A percentile compares a stretch with the other conserved stretches of the same genome.
phyloP scores from a whole-genome alignment of 2,113 vertebrate genomes.

The Neopipo cinnamomea region DNA sequence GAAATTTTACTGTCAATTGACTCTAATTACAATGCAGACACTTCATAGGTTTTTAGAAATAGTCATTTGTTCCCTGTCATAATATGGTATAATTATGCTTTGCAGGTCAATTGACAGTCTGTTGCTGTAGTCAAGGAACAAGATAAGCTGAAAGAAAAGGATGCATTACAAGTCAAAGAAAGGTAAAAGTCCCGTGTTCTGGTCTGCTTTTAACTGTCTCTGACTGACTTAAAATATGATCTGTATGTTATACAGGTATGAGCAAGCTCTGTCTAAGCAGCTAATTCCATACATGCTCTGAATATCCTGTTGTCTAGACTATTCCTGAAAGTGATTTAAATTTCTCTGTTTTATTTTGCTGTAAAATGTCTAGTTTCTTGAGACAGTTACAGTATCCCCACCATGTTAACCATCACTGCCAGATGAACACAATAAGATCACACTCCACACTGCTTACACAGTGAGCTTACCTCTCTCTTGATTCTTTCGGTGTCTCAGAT shows the following conservation, averaged over 20 bases:
- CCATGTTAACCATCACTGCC: neutral
- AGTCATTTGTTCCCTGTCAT: neutral
- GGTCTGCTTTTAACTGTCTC: neutral
- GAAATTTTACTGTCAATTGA: neutral
- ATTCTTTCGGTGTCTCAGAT: accelerated
- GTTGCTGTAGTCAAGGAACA: neutral
- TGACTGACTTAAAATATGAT: neutral
- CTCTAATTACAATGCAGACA: neutral
- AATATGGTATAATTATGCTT: neutral
- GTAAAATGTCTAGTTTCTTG: neutral
- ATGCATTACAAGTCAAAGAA: neutral
- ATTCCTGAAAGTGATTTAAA: neutral
- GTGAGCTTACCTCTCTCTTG: neutral
- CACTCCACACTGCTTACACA: neutral
- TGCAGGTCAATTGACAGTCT: neutral
- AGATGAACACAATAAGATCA: neutral
- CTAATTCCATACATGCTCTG: neutral
- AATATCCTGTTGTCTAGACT: neutral
- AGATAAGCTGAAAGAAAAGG: neutral
- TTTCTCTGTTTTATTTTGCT: neutral
- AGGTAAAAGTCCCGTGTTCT: neutral
- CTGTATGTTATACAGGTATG: neutral
- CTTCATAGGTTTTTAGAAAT: neutral
- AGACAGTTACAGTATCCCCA: neutral
- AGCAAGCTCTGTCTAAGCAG: neutral